Percentiles rank a stretch among this genome's conserved stretches.
Evolutionary conservation across 2,113 vertebrate genomes (phyloP).

Genomic region (Dasypus novemcinctus): DNA sequence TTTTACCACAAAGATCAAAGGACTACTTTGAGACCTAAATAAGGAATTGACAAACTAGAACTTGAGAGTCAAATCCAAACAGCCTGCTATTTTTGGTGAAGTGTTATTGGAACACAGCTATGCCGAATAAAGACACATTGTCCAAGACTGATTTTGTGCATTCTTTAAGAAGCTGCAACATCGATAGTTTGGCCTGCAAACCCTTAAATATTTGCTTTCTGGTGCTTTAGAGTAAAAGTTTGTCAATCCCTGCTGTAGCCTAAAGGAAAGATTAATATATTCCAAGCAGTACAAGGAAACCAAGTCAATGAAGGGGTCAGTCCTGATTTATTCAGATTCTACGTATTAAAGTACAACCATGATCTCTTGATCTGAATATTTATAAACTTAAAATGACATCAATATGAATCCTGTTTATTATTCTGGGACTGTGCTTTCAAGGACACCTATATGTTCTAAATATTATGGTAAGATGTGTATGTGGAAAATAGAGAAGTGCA

Average conservation of each 20-base stretch:
- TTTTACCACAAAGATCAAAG: not conserved
- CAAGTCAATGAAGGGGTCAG: not conserved
- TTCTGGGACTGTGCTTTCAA: not conserved
- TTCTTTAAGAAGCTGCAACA: not conserved
- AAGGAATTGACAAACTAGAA: not conserved
- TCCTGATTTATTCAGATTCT: not conserved
- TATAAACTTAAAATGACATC: not conserved
- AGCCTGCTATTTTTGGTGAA: not conserved
- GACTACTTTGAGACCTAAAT: not conserved
- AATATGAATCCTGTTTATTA: not conserved
- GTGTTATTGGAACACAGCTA: not conserved
- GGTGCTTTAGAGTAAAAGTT: not conserved
- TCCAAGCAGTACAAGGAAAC: not conserved
- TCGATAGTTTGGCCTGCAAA: not conserved
- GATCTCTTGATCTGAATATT: not conserved
- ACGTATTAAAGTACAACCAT: not conserved
- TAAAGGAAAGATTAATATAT: not conserved
- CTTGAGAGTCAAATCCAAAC: not conserved
- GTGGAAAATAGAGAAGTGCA: conserved; percentile 33
- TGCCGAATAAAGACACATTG: accelerated
- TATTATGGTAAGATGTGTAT: not conserved
- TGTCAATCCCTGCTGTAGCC: not conserved
- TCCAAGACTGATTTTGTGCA: not conserved
- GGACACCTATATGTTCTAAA: not conserved
- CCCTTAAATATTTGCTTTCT: accelerated